These are phyloP conservation scores for Telmatherina bonti DNA, from an alignment of 2,797 vertebrate genomes.

Conservation along the genomic window DNA sequence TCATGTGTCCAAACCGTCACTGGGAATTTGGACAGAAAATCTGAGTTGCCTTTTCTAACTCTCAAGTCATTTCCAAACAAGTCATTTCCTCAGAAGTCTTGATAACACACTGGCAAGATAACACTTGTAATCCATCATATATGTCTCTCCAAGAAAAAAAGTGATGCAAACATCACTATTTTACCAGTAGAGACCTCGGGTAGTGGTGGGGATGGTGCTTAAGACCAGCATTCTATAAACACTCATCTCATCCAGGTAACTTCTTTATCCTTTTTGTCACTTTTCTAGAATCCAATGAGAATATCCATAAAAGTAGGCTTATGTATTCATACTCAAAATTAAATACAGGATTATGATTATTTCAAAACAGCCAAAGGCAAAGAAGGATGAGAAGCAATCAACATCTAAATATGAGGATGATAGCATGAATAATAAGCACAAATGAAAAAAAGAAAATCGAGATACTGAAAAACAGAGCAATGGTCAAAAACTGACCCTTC, in stretches of 20 bases:
- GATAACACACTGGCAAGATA: conserved; percentile 61
- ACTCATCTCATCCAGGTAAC: conserved; percentile 4
- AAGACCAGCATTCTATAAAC: conserved; percentile 44
- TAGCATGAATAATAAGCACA: too few species aligned
- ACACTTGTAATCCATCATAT: conserved; percentile 73
- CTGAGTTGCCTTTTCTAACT: conserved; percentile 61
- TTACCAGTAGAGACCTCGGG: conserved; percentile 36
- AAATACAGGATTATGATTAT: not conserved
- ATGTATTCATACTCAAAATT: not conserved
- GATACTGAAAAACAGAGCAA: not conserved
- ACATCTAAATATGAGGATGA: too few species aligned
- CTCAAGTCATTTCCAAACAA: conserved; percentile 59
- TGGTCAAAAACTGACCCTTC: not conserved
- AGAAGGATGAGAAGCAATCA: not conserved
- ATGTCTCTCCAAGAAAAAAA: conserved; percentile 51
- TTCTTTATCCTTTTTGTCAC: conserved; percentile 3
- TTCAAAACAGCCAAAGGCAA: not conserved
- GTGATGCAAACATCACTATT: conserved; percentile 39
- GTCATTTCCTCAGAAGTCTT: conserved; percentile 58
- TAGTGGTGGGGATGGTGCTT: conserved; percentile 2
- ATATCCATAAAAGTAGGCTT: not conserved
- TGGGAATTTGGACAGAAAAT: conserved; percentile 70
- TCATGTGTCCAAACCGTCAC: conserved; percentile 71
- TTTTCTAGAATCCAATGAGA: conserved; percentile 10
- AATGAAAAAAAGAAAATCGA: too few species aligned